A percentile compares a stretch with the other conserved stretches of the same genome.
phyloP scores from a whole-genome alignment of 2,113 vertebrate genomes.

The Carassius gibelio region DNA sequence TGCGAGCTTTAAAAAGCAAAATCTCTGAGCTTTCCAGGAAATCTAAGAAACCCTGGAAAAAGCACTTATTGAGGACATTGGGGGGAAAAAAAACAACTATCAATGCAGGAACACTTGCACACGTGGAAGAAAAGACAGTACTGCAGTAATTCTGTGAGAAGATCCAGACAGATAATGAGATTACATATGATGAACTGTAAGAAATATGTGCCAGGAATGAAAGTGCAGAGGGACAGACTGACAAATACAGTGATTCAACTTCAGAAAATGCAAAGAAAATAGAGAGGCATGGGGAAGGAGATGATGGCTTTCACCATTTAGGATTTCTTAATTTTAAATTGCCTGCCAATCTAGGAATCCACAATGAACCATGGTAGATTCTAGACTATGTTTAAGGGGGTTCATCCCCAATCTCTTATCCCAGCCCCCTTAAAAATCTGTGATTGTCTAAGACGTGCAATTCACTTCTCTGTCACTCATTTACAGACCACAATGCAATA shows the following conservation, averaged over 20 bases:
- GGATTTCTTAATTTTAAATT: neutral
- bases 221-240: neutral
- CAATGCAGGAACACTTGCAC: neutral
- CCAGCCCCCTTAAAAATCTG: neutral
- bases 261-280: neutral
- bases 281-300: neutral
- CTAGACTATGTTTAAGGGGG: neutral
- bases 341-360: neutral
- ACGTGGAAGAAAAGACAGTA: neutral
- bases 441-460: neutral
- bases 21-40: neutral
- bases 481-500: neutral
- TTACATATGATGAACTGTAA: neutral
- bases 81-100: neutral
- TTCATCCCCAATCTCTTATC: neutral
- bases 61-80: neutral
- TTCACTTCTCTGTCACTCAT: neutral
- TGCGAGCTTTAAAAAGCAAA: neutral
- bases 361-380: neutral
- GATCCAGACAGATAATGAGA: slow-evolving; percentile 1
- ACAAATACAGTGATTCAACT: neutral
- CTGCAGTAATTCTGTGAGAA: neutral
- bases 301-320: neutral
- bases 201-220: neutral
- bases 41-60: neutral